These are phyloP conservation scores for Meriones unguiculatus DNA, from an alignment of 2,113 vertebrate genomes.

Conservation along the genomic window DNA sequence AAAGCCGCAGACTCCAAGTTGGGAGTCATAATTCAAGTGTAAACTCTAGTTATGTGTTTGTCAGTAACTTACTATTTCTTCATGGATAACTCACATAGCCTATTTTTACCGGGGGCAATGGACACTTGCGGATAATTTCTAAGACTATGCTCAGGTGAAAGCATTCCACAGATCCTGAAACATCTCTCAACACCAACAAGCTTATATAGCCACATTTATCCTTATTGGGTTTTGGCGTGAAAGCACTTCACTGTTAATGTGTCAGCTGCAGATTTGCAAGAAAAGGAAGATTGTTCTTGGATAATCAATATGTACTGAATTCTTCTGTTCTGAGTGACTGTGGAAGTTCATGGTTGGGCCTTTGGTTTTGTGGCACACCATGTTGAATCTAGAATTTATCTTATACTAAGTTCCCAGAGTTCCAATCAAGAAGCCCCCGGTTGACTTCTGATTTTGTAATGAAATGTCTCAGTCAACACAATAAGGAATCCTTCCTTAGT, in stretches of 20 bases:
- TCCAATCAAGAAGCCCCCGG: background rate
- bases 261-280: background rate
- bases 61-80: background rate
- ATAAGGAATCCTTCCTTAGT: background rate
- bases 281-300: background rate
- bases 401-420: background rate
- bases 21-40: conserved; percentile 25
- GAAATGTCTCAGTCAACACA: background rate
- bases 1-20: conserved; percentile 14
- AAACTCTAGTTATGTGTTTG: conserved; percentile 11
- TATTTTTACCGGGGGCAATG: background rate
- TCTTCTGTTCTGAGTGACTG: background rate
- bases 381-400: background rate
- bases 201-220: background rate
- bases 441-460: background rate
- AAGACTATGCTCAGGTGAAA: conserved; percentile 15
- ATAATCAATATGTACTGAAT: background rate
- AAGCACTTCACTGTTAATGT: background rate
- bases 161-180: background rate
- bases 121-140: background rate
- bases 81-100: background rate
- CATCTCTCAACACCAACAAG: background rate
- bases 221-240: background rate
- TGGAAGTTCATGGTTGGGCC: background rate
- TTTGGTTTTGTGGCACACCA: conserved; percentile 39